Percentiles rank a stretch among this genome's conserved stretches.
Evolutionary conservation across 1,140 invertebrate species (phyloP).

Genomic region (Dreissena polymorpha): DNA sequence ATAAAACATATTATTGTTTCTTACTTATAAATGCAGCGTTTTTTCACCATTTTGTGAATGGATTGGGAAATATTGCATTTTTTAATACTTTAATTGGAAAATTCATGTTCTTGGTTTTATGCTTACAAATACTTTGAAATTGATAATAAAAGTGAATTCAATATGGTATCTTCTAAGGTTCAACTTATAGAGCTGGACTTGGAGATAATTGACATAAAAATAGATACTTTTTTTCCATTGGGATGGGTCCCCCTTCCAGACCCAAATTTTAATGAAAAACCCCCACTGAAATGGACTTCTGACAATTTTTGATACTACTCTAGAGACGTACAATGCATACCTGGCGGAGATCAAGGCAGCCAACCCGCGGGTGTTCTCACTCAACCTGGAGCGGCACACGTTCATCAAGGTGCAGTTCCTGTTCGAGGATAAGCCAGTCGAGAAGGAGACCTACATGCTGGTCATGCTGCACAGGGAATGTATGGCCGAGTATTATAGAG

Average conservation of each 20-base stretch:
- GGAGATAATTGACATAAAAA: too few relatives aligned
- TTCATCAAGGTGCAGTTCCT: conserved; percentile 76
- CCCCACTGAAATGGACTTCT: not conserved
- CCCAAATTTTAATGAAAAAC: not conserved
- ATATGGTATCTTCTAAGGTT: too few relatives aligned
- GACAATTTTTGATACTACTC: not conserved
- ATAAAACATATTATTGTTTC: not conserved
- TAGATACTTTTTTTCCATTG: too few relatives aligned
- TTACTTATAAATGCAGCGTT: not conserved
- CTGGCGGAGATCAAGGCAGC: conserved; percentile 71
- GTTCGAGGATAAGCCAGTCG: conserved; percentile 58
- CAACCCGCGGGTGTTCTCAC: conserved; percentile 70
- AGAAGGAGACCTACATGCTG: conserved; percentile 70
- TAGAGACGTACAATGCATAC: conserved; percentile 71
- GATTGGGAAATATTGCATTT: too few relatives aligned
- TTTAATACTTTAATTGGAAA: not conserved
- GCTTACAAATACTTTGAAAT: too few relatives aligned
- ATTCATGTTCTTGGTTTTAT: not conserved
- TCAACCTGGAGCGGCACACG: conserved; percentile 70
- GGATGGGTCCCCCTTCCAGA: too few relatives aligned
- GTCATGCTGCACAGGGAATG: conserved; percentile 77
- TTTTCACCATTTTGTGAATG: too few relatives aligned
- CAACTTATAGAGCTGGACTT: too few relatives aligned
- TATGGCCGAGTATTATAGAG: conserved; percentile 55
- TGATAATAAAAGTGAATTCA: too few relatives aligned